phyloP scores from a whole-genome alignment of 2,888 invertebrate species.

The Drosophila limbata region DNA sequence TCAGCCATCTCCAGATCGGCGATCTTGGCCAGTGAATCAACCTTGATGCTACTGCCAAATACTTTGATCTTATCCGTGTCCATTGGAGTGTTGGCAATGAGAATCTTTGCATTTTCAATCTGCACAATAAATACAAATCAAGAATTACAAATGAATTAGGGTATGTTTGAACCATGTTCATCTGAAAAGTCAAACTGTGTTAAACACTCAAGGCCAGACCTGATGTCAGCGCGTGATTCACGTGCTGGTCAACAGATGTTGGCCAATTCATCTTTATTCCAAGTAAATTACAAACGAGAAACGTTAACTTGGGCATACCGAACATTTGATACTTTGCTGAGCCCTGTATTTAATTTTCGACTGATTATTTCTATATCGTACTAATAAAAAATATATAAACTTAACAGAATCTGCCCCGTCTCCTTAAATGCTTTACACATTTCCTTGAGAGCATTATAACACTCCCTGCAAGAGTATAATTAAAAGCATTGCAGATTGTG shows the following conservation, averaged over 20 bases:
- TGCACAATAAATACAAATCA: constrained; percentile 30
- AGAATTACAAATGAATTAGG: neutral
- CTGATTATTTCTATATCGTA: too few relatives aligned
- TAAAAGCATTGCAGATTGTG: constrained; percentile 23
- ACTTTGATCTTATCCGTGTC: constrained; percentile 99
- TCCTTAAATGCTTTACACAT: too few relatives aligned
- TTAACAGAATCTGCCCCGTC: too few relatives aligned
- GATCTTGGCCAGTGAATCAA: constrained; percentile 96
- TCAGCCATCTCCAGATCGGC: constrained; percentile 99
- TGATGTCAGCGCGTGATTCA: constrained; percentile 32
- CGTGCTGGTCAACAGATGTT: constrained; percentile 6
- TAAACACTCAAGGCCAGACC: neutral
- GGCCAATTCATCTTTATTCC: neutral
- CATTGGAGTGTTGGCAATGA: constrained; percentile 99
- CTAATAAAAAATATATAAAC: too few relatives aligned
- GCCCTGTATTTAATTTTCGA: too few relatives aligned
- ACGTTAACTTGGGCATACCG: too few relatives aligned
- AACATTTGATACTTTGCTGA: too few relatives aligned
- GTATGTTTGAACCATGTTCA: neutral
- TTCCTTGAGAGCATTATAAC: neutral
- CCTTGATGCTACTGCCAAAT: constrained; percentile 97
- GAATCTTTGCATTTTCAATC: constrained; percentile 97
- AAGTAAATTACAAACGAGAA: neutral
- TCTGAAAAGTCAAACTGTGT: neutral
- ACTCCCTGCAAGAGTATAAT: neutral